Evolutionary conservation across 2,113 vertebrate species (phyloP), one percentile per base, ranked within the genome.

Genomic region (Notechis scutatus): DNA sequence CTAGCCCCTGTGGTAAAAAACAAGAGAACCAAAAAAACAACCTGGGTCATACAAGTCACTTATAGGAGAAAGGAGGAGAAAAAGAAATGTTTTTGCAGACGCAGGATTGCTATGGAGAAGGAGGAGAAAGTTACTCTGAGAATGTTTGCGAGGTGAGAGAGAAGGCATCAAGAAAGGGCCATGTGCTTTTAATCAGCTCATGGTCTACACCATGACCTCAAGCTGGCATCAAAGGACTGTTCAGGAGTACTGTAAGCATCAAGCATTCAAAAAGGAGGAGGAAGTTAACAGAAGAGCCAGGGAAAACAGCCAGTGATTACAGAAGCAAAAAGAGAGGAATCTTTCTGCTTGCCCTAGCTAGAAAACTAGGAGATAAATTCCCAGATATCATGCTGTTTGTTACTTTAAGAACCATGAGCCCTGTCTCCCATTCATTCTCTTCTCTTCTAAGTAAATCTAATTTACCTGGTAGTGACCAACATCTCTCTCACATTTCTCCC

Each of bases 101-200:
- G 42, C 55, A 64, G 29, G 45, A 39, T 29, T 54, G 47, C 29
- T 42, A 34, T 21, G 50, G 87, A 69, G 15, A 1, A 87, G 42
- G 23, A 93, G 20, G 29, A 61, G 23, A 45, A 86, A 90, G 59
- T 8, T 24, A 42, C 47, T 55, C 92, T 54, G 56, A 87, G 85
- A 93, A 93, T 90, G 61, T 87, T 90, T 90, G 39, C 3, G 21
- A 39, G 88, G 88, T 85, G 92, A 45, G 92, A 90, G 42, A 90
- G 56, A 81, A 59, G 42, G 59, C 92, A 52, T 24, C 21, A 56
- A 85, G 54, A 64, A 90, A 64, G 56, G 47, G 45, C 89, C 92
- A 93, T 88, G 85, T 93, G 92, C 61, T 93, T 93, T 91, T 88
- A 91, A 91, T 93, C 90, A 91, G 59, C 85, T 47, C 55, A 47